These are phyloP conservation scores for Cataglyphis altisquamis DNA, from an alignment of 2,888 invertebrate species.

Conservation along the genomic window DNA sequence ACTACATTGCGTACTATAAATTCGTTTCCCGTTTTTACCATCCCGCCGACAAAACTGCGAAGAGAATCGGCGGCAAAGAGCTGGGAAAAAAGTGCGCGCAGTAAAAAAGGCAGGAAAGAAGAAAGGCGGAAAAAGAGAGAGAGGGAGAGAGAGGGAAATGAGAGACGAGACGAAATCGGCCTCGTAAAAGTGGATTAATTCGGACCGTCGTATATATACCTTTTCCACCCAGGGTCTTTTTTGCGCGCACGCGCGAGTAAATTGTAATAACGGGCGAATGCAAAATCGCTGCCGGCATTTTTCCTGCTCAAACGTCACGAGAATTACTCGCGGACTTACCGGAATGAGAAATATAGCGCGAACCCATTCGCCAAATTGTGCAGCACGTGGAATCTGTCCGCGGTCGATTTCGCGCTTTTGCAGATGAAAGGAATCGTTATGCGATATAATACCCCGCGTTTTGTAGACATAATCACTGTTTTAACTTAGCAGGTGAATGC, in stretches of 20 bases:
- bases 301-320: conserved; percentile 38
- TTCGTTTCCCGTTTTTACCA: background rate
- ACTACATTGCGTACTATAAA: conserved; percentile 47
- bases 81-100: conserved; percentile 10
- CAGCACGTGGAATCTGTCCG: conserved; percentile 3
- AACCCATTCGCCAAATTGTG: conserved; percentile 25
- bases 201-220: conserved; percentile 2
- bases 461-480: conserved; percentile 32
- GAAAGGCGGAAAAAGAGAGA: conserved; percentile 8
- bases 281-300: conserved; percentile 51
- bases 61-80: conserved; percentile 14
- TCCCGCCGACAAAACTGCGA: conserved; percentile 4
- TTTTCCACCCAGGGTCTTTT: conserved; percentile 9
- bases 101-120: conserved; percentile 8
- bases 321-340: conserved; percentile 53
- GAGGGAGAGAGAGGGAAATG: background rate
- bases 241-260: conserved; percentile 37
- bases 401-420: conserved; percentile 32
- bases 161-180: conserved; percentile 49
- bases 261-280: conserved; percentile 56
- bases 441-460: conserved; percentile 14
- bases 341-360: conserved; percentile 41
- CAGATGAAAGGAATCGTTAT: conserved; percentile 41
- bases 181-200: conserved; percentile 64
- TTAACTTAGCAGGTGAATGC: conserved; percentile 13